Conservation (phyloP, 1,140 invertebrate species). For the Heliconius hermathena region DNA sequence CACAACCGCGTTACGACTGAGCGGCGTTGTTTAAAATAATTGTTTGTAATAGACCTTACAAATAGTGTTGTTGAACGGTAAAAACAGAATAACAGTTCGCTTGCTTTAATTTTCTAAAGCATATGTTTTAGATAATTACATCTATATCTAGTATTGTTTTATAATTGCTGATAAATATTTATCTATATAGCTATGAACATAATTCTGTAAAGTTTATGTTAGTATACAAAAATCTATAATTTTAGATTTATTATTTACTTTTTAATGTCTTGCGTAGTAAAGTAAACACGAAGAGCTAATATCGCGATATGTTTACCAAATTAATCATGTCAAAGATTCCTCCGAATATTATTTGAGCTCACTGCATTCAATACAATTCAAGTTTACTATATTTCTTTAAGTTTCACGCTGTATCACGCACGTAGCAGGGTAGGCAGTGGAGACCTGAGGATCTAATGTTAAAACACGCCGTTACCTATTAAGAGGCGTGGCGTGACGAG, state of each 20-base stretch:
- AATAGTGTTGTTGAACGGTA: background rate
- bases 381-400: background rate
- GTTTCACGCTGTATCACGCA: too few species aligned
- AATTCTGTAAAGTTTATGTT: too few species aligned
- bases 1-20: slow-evolving; percentile 23
- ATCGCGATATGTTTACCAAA: background rate
- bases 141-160: too few species aligned
- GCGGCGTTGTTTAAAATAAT: slow-evolving; percentile 24
- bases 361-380: background rate
- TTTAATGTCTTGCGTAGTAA: background rate
- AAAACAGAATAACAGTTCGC: background rate
- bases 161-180: too few species aligned
- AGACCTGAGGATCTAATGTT: too few species aligned
- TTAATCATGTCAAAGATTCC: background rate
- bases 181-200: too few species aligned
- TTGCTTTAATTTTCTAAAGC: background rate
- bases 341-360: background rate
- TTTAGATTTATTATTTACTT: background rate
- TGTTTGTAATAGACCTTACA: slow-evolving; percentile 18
- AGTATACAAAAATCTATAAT: background rate
- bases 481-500: too few species aligned
- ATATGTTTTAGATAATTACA: background rate
- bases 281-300: too few species aligned
- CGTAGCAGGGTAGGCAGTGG: too few species aligned
- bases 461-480: too few species aligned